These are phyloP conservation scores for Dolichallabes microphthalmus DNA, from an alignment of 2,113 vertebrate species.

Conservation along the genomic window DNA sequence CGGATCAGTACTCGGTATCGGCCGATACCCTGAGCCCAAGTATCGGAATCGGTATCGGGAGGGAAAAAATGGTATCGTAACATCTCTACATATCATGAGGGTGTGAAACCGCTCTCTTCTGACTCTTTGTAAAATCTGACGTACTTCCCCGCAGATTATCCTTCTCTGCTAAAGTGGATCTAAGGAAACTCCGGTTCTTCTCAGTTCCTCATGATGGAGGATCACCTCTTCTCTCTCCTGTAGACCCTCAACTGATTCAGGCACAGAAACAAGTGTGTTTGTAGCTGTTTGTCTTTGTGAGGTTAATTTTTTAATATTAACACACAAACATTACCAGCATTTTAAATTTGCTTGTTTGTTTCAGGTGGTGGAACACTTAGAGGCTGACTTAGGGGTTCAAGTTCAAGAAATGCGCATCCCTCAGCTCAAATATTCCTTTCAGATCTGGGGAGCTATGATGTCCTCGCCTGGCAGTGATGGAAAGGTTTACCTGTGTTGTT, in stretches of 20 bases:
- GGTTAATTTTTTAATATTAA: neutral
- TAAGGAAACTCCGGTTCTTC: slow-evolving; percentile 80
- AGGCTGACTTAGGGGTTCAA: slow-evolving; percentile 73
- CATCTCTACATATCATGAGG: too few species aligned
- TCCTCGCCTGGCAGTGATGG: slow-evolving; percentile 68
- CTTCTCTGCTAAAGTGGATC: slow-evolving; percentile 70
- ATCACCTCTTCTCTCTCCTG: slow-evolving; percentile 62
- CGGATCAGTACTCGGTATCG: too few species aligned
- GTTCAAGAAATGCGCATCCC: slow-evolving; percentile 74
- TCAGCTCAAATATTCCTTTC: slow-evolving; percentile 78
- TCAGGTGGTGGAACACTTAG: slow-evolving; percentile 78
- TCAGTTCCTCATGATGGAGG: slow-evolving; percentile 76
- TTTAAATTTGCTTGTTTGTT: neutral
- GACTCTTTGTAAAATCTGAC: neutral
- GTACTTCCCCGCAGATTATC: slow-evolving; percentile 67
- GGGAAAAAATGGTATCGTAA: too few species aligned
- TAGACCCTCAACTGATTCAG: slow-evolving; percentile 78
- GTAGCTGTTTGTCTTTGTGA: neutral
- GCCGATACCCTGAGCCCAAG: too few species aligned
- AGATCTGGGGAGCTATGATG: slow-evolving; percentile 85
- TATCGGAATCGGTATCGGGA: too few species aligned
- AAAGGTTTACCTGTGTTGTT: slow-evolving; percentile 53
- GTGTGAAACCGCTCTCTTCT: neutral
- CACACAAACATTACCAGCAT: neutral
- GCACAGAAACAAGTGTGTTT: slow-evolving; percentile 75